Percentiles rank a stretch among this genome's conserved stretches.
Evolutionary conservation across 1,140 invertebrate genomes (phyloP).

Genomic region (Dendrolimus punctatus): DNA sequence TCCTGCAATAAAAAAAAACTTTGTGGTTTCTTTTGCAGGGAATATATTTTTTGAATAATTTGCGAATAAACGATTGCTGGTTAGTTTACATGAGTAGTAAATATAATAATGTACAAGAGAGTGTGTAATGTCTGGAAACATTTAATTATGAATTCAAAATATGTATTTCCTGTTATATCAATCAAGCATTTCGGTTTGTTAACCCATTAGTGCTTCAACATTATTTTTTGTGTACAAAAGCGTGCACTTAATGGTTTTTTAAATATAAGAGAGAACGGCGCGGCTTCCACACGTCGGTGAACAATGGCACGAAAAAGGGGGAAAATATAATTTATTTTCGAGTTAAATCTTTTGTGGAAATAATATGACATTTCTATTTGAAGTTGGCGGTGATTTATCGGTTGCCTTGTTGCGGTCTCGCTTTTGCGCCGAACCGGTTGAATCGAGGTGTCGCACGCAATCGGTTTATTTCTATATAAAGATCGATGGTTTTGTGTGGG

Average conservation of each 20-base stretch:
- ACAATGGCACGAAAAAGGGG: conserved; percentile 59
- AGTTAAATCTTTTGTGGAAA: conserved; percentile 72
- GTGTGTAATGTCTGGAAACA: no score
- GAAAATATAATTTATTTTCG: conserved; percentile 70
- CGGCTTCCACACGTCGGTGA: conserved; percentile 65
- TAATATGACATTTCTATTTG: conserved; percentile 72
- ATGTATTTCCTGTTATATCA: conserved; percentile 5
- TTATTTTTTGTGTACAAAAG: conserved; percentile 50
- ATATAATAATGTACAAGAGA: no score
- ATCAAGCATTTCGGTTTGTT: conserved; percentile 7
- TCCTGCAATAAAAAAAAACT: no score
- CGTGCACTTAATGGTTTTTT: conserved; percentile 71
- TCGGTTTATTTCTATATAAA: conserved; percentile 21
- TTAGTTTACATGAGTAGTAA: no score
- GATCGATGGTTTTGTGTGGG: conserved; percentile 16
- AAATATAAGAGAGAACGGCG: conserved; percentile 58
- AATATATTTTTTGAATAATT: no score
- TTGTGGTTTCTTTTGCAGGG: no score
- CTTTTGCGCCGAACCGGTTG: conserved; percentile 33
- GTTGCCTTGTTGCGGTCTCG: conserved; percentile 46
- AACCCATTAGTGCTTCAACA: conserved; percentile 17
- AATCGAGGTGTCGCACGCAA: conserved; percentile 35
- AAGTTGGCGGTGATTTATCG: conserved; percentile 68
- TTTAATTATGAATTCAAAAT: no score
- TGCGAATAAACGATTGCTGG: no score